phyloP scores from a whole-genome alignment of 2,113 vertebrate genomes.

The Chinchilla lanigera region DNA sequence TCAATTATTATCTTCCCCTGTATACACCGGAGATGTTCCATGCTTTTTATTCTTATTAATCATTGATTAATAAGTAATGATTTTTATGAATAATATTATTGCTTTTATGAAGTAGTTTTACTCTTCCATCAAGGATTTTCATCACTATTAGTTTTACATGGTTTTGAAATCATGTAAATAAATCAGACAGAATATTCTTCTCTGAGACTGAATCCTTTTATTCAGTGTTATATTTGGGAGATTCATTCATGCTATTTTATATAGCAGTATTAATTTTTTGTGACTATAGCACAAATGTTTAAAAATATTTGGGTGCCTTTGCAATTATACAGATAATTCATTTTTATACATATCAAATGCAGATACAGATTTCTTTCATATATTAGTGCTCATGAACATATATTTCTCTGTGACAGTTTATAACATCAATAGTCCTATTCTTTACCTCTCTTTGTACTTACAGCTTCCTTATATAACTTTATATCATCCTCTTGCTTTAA shows the following conservation, averaged over 20 bases:
- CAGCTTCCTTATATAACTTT: background rate
- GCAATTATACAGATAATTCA: background rate
- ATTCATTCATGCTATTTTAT: background rate
- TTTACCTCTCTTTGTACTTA: background rate
- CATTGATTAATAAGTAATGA: background rate
- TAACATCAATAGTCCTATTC: background rate
- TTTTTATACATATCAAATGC: background rate
- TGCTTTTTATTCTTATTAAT: conserved; percentile 40
- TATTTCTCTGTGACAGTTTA: background rate
- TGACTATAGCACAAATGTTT: background rate
- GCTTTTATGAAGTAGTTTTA: background rate
- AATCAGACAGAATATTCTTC: background rate
- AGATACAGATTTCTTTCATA: background rate
- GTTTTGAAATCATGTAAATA: background rate
- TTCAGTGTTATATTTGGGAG: background rate
- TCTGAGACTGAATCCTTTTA: background rate
- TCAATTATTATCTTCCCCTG: background rate
- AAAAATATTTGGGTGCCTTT: background rate
- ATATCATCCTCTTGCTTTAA: background rate
- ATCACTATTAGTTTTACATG: background rate
- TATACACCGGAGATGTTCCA: background rate
- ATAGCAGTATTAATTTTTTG: background rate
- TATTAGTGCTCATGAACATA: background rate
- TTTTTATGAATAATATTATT: background rate
- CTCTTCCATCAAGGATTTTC: background rate